Evolutionary conservation across 2,113 vertebrate genomes (phyloP), one percentile per base, ranked within the genome.

Genomic region (Jaculus jaculus): DNA sequence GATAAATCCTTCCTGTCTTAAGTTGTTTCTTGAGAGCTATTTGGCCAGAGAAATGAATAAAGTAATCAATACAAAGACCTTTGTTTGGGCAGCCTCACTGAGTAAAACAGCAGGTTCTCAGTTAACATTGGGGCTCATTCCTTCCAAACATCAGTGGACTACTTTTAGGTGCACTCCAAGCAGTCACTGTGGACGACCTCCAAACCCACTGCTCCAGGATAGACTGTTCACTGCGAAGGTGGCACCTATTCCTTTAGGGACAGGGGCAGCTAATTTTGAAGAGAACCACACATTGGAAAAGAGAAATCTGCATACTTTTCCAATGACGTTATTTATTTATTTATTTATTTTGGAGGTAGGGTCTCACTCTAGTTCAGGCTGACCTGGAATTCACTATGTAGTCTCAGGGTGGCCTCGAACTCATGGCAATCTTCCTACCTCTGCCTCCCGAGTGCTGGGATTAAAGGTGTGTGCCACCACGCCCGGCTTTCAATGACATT

Each of bases 241-340:
- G 65, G 63, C 21, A 87, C 82, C 75, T 37, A 82, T 54, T 85
- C 84, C 78, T 90, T 84, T 75, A 79, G 39, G 11, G 30, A 83
- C 42, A 79, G 23, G 9, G 17, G 88, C 37, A 58, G 7, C 42
- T 81, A 92, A 54, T 42, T 84, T 79, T 63, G 37, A 86, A 92
- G 8, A 79, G 63, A 93, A 81, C 37, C 74, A 37, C 2, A 89
- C 12, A 58, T 30, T 51, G 72, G 39, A 37, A 84, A 79, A 83
- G 87, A 81, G 58, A 91, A 88, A 81, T 87, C 24, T 84, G 74
- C 12, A 37, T 15, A 86, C 0, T 69, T 91, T 68, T 61, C n/a
- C n/a, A n/a, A n/a, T n/a, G n/a, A n/a, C n/a, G n/a, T n/a, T n/a
- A n/a, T n/a, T n/a, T n/a, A n/a, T n/a, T n/a, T n/a, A n/a, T n/a